A percentile compares a stretch with the other conserved stretches of the same genome.
These are phyloP conservation scores for Columba janthina DNA, from an alignment of 2,113 vertebrate species.

Conservation along the genomic window DNA sequence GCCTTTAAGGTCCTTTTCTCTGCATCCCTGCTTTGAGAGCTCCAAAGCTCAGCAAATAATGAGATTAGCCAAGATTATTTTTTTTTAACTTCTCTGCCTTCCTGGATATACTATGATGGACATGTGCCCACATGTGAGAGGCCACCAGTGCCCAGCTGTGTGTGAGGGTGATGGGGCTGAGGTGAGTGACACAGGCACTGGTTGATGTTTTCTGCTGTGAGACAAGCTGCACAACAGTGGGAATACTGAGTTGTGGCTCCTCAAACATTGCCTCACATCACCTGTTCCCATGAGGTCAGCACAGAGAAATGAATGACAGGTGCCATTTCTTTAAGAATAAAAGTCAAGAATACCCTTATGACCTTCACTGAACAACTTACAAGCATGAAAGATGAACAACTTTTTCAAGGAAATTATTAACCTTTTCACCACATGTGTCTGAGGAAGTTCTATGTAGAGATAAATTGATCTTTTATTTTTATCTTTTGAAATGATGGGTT, in stretches of 20 bases:
- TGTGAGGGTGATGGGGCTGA: neutral
- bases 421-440: neutral
- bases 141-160: accelerated
- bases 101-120: neutral
- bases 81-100: neutral
- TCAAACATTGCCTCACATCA: neutral
- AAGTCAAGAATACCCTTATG: neutral
- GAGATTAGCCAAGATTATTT: neutral
- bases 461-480: neutral
- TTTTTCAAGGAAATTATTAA: neutral
- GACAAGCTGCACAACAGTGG: neutral
- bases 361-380: neutral
- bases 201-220: neutral
- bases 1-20: neutral
- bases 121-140: accelerated
- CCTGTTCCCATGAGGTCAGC: neutral
- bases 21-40: neutral
- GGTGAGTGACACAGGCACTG: neutral
- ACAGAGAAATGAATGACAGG: neutral
- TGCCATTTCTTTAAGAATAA: neutral
- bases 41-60: neutral
- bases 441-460: neutral
- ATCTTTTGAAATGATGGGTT: neutral
- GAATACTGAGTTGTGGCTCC: neutral
- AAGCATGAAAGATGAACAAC: neutral